phyloP scores from a whole-genome alignment of 2,888 invertebrate species.

The Ptycholaimellus sp. region DNA sequence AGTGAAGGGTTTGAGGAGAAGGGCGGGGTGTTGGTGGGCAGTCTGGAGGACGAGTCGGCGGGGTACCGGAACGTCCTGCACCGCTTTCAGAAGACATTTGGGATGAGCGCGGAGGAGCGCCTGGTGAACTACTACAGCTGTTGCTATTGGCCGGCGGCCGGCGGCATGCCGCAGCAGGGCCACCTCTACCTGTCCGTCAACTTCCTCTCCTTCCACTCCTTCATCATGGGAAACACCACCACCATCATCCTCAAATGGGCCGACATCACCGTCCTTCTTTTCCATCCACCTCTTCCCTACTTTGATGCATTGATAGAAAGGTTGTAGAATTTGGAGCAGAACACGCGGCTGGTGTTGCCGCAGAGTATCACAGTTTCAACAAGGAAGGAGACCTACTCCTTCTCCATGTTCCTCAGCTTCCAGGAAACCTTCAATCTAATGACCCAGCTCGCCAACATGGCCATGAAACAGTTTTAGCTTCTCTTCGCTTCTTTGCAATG shows the following conservation, averaged over 20 bases:
- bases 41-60: neutral
- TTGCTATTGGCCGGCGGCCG: constrained; percentile 66
- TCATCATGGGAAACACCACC: constrained; percentile 67
- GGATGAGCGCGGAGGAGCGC: constrained; percentile 72
- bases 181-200: constrained; percentile 89
- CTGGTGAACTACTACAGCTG: constrained; percentile 54
- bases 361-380: constrained; percentile 18
- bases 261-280: constrained; percentile 50
- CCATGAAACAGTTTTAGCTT: constrained; percentile 47
- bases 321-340: constrained; percentile 19
- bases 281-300: constrained; percentile 1
- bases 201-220: constrained; percentile 82
- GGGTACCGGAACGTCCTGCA: too few species aligned
- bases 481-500: neutral
- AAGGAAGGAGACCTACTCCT: constrained; percentile 40
- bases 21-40: too few species aligned
- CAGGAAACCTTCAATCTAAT: constrained; percentile 68
- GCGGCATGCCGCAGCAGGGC: constrained; percentile 74
- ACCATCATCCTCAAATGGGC: constrained; percentile 67
- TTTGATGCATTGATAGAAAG: neutral
- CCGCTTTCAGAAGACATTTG: constrained; percentile 65
- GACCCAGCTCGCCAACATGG: constrained; percentile 82
- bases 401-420: constrained; percentile 67
- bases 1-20: neutral
- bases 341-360: constrained; percentile 16